Evolutionary conservation across 2,888 invertebrate species (phyloP).

Genomic region (Coleophora flavipennella): DNA sequence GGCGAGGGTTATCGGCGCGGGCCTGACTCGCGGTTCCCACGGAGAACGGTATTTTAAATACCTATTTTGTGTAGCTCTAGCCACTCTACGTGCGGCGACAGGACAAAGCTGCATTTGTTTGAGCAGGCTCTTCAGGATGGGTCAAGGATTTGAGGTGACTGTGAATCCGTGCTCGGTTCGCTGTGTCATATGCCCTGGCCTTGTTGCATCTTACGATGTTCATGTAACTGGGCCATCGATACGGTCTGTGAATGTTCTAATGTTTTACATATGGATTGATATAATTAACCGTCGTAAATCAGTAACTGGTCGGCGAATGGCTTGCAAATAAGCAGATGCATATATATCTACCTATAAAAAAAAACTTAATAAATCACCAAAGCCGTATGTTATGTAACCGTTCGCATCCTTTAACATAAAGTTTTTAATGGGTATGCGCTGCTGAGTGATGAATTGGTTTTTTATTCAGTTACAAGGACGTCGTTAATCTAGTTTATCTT

Average conservation of each 20-base stretch:
- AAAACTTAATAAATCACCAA: too few relatives aligned
- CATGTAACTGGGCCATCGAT: conserved; percentile 25
- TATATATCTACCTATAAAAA: too few relatives aligned
- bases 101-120: conserved; percentile 56
- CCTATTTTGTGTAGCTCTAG: conserved; percentile 37
- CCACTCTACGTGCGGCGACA: conserved; percentile 57
- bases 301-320: too few relatives aligned
- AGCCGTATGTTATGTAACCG: too few relatives aligned
- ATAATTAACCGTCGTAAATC: too few relatives aligned
- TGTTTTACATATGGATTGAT: too few relatives aligned
- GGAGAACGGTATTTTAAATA: conserved; percentile 68
- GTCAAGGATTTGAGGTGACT: conserved; percentile 68
- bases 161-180: conserved; percentile 54
- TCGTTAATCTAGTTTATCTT: too few relatives aligned
- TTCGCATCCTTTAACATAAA: conserved; percentile 9
- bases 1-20: conserved; percentile 41
- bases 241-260: too few relatives aligned
- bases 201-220: conserved; percentile 54
- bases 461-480: too few relatives aligned
- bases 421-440: too few relatives aligned
- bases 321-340: too few relatives aligned
- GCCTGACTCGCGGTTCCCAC: conserved; percentile 67
- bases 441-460: too few relatives aligned
- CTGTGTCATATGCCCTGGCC: conserved; percentile 50
- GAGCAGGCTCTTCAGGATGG: conserved; percentile 71